Evolutionary conservation across 2,797 vertebrate species (phyloP), one percentile per base, ranked within the genome.

Genomic region (Megaceryle alcyon): DNA sequence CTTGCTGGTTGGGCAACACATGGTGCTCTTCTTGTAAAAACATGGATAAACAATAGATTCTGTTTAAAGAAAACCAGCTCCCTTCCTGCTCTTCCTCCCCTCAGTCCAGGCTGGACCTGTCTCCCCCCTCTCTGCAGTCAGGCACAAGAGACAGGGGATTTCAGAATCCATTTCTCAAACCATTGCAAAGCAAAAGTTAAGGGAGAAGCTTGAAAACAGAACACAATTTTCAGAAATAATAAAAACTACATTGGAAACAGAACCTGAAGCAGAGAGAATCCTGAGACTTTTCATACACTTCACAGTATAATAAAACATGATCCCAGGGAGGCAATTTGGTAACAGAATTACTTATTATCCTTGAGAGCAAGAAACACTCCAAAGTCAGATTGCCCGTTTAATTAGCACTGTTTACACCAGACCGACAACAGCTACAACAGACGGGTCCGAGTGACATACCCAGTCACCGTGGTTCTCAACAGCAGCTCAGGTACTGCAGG

Each of bases 91-190:
- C 33, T 37, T 25, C 59, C 23, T 60, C 11, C 0, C 22, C 43
- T 18, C 46, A 14, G 10, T 48, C 26, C 1, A 4, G 28, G 59
- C 23, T 18, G 69, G 49, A 39, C 6, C 2, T 2, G 28, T 15
- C 60, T 29, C 51, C 43, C 56, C 70, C 82, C 2, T 0, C 46
- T 29, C 56, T 5, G 1, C 2, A 1, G 2, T 15, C 0, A 3
- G 35, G 28, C 17, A 2, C 5, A 35, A 57, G 15, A 28, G 14
- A 22, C 53, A 28, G 33, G 28, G 3, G 44, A 33, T 35, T 46
- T 53, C 57, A 12, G 25, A 76, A 53, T 20, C 26, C 10, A 8
- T 22, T n/a, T 35, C 70, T 65, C 37, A 37, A 54, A 35, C 39
- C 20, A 18, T 3, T 13, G 22, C 33, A 59, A 21, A 65, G 31